Conservation (phyloP, 2,113 vertebrate species). For the Sander lucioperca region DNA sequence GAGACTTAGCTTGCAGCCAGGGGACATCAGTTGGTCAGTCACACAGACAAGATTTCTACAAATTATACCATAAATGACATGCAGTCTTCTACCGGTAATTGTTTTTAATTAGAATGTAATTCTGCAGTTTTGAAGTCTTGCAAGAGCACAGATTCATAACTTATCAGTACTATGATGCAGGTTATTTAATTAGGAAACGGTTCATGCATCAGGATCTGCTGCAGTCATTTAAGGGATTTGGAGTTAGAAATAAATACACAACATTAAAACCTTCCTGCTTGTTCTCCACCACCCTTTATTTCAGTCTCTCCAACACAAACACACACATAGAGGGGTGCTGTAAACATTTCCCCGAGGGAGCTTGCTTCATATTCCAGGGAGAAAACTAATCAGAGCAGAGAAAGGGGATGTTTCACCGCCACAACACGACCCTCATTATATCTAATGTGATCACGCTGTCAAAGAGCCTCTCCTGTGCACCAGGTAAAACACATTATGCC, state of each 20-base stretch:
- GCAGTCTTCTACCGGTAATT: background rate
- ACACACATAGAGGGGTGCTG: background rate
- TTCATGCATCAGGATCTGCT: background rate
- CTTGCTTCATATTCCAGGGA: background rate
- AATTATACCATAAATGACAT: too few species aligned
- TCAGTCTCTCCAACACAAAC: background rate
- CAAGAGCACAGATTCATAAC: background rate
- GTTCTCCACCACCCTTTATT: background rate
- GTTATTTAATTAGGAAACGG: background rate
- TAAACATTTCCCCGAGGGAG: background rate
- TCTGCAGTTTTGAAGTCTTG: background rate
- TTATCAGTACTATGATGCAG: background rate
- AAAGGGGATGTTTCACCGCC: background rate
- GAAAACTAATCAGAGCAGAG: background rate
- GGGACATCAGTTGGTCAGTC: too few species aligned
- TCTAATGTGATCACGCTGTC: background rate
- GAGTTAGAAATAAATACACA: background rate
- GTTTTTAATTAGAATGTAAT: background rate
- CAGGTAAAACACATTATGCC: constrained; percentile 6
- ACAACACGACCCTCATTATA: constrained; percentile 6
- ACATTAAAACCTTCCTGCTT: background rate
- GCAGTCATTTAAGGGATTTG: background rate
- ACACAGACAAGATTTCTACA: too few species aligned
- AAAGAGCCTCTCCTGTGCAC: background rate
- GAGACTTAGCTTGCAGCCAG: too few species aligned